A percentile compares a stretch with the other conserved stretches of the same genome.
Conservation (phyloP, 2,888 invertebrate genomes). For the Heliconius charithonia region DNA sequence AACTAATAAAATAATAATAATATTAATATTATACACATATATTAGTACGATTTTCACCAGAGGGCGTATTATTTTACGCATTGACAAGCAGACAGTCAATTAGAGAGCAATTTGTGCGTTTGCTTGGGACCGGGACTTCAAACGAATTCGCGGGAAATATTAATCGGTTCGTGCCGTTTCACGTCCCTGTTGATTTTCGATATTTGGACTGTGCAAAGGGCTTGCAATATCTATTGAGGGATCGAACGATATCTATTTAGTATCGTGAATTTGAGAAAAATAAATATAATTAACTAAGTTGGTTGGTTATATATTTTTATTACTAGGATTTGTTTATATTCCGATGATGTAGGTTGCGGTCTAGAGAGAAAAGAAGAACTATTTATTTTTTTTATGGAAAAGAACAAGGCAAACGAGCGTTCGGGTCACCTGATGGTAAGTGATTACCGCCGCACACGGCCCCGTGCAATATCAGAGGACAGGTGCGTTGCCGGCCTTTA, state of each 20-base stretch:
- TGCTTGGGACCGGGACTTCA: slow-evolving; percentile 48
- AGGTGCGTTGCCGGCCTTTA: too few species aligned
- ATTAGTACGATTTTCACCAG: slow-evolving; percentile 46
- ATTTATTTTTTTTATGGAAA: too few species aligned
- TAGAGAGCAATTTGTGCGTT: slow-evolving; percentile 59
- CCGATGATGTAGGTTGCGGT: too few species aligned
- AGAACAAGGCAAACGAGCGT: too few species aligned
- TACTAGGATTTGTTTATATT: not conserved
- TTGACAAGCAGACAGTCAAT: slow-evolving; percentile 68
- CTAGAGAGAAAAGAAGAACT: too few species aligned
- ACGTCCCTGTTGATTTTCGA: slow-evolving; percentile 39
- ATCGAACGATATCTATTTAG: not conserved
- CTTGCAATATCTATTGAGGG: slow-evolving; percentile 2
- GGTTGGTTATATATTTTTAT: not conserved
- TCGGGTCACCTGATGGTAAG: too few species aligned
- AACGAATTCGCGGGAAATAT: slow-evolving; percentile 45
- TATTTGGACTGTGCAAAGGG: slow-evolving; percentile 25
- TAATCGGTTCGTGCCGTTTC: slow-evolving; percentile 45
- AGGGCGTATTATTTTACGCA: slow-evolving; percentile 65
- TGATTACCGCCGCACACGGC: too few species aligned
- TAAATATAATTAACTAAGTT: not conserved
- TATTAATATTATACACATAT: not conserved
- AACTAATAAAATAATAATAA: not conserved
- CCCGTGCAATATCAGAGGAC: too few species aligned
- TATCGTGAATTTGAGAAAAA: not conserved